Base-by-base conservation (phyloP, 2,888 invertebrate species). In the Laspeyria flexula region DNA sequence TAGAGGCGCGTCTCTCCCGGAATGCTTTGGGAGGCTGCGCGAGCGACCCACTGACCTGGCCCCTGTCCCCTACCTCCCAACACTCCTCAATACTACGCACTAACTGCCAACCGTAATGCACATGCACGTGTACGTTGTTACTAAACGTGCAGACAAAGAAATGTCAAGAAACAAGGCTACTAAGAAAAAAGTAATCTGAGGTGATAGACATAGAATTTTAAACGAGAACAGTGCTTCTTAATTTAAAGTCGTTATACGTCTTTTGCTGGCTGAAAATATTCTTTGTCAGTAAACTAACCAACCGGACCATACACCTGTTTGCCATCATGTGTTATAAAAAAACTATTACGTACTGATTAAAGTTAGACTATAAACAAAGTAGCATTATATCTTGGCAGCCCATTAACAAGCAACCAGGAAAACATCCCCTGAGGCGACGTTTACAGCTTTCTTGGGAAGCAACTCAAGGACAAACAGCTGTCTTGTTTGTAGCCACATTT, bases 31-130 rank as follows among this genome's bases (percentile, higher is more conserved):
- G 91, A 93, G 87, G 90, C 93, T 93, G 93, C 92, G 93, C 93
- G 93, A 83, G 83, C 94, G 94, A 94, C 94, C 94, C 94, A 94
- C 93, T 94, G 94, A 94, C 94, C 94, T 90, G 85, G 86, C 83
- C 85, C 71, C 69, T 71, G 59, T 61, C 63, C 68, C 68, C 76
- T 57, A 65, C 68, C 70, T 60, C 74, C 71, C 77, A 75, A 76
- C 71, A 76, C 73, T 72, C 75, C 71, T 72, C 66, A 52, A 45
- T 65, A 66, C 65, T 66, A 71, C 67, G 62, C 49, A 64, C 43
- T 71, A 61, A 51, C 61, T 71, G 74, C 43, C 43, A 76, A 84
- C 64, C 84, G 81, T 79, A 83, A 79, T 80, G 80, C 76, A 81
- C 72, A 71, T 76, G 75, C 74, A 77, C 65, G 77, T 79, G 73